These are phyloP conservation scores for Carcina quercana DNA, from an alignment of 2,888 invertebrate genomes.

Conservation along the genomic window DNA sequence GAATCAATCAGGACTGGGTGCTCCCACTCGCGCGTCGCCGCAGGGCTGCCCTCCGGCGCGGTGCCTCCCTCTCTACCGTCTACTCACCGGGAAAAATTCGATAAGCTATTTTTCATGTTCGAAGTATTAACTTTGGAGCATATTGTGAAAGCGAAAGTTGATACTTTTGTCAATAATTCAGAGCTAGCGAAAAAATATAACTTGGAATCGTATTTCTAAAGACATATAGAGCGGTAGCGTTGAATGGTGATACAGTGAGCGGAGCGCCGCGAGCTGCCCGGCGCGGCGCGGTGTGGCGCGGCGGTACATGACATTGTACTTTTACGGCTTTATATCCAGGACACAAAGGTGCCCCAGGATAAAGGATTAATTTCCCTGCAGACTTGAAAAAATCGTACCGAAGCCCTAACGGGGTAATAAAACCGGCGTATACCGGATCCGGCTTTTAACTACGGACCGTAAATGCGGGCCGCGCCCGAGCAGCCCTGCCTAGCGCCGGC, in stretches of 20 bases:
- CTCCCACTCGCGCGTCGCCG: too few relatives aligned
- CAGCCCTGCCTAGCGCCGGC: too few relatives aligned
- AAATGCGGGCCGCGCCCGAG: slow-evolving; percentile 4
- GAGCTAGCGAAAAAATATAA: too few relatives aligned
- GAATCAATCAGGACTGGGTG: slow-evolving; percentile 20
- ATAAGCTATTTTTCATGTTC: slow-evolving; percentile 4
- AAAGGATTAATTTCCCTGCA: too few relatives aligned
- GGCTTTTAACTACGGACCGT: slow-evolving; percentile 13
- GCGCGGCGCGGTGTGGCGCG: neutral
- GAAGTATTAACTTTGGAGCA: neutral
- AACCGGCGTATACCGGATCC: slow-evolving; percentile 15
- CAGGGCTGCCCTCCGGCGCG: slow-evolving; percentile 3
- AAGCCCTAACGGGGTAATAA: slow-evolving; percentile 13
- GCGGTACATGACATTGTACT: neutral
- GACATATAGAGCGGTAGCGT: neutral
- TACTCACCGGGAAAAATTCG: slow-evolving; percentile 9
- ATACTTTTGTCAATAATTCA: too few relatives aligned
- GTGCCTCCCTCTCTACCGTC: slow-evolving; percentile 6
- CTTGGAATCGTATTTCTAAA: too few relatives aligned
- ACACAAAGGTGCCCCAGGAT: too few relatives aligned
- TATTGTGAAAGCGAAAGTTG: too few relatives aligned
- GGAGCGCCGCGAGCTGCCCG: neutral
- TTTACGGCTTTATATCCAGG: neutral
- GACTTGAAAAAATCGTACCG: slow-evolving; percentile 10
- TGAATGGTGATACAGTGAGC: neutral